Percentiles rank a stretch among this genome's conserved stretches.
These are phyloP conservation scores for Forbesichthys papilliferus DNA, from an alignment of 2,113 vertebrate genomes.

Conservation along the genomic window DNA sequence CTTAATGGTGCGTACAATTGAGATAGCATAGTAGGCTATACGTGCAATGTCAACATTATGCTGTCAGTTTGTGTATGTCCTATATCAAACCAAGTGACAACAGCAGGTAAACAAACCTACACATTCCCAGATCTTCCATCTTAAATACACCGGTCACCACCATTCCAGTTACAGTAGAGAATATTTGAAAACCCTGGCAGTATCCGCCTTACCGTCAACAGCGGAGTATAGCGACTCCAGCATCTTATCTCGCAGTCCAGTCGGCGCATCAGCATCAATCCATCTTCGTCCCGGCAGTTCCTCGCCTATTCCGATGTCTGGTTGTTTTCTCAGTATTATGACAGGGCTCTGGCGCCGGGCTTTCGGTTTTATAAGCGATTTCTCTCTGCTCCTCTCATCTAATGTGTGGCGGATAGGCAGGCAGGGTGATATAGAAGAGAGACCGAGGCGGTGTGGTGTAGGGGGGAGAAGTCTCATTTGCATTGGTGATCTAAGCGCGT, in stretches of 20 bases:
- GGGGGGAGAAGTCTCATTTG: slow-evolving; percentile 58
- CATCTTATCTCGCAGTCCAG: not conserved
- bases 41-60: too few relatives aligned
- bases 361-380: slow-evolving; percentile 63
- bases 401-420: slow-evolving; percentile 43
- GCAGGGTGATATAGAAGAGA: slow-evolving; percentile 38
- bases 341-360: slow-evolving; percentile 28
- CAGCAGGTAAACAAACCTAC: slow-evolving; percentile 35
- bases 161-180: slow-evolving; percentile 56
- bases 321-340: slow-evolving; percentile 36
- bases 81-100: slow-evolving; percentile 24
- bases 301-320: slow-evolving; percentile 29
- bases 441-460: not conserved
- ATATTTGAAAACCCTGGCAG: not conserved
- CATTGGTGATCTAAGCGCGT: slow-evolving; percentile 68
- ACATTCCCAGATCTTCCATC: slow-evolving; percentile 58
- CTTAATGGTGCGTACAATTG: not conserved
- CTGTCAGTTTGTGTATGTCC: not conserved
- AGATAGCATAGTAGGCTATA: not conserved
- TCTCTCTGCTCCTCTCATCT: slow-evolving; percentile 20
- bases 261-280: not conserved
- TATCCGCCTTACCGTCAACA: slow-evolving; percentile 51
- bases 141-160: slow-evolving; percentile 44
- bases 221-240: slow-evolving; percentile 5
- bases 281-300: slow-evolving; percentile 16